Conservation (phyloP, 2,888 invertebrate species). For the Galerucella nymphaeae region DNA sequence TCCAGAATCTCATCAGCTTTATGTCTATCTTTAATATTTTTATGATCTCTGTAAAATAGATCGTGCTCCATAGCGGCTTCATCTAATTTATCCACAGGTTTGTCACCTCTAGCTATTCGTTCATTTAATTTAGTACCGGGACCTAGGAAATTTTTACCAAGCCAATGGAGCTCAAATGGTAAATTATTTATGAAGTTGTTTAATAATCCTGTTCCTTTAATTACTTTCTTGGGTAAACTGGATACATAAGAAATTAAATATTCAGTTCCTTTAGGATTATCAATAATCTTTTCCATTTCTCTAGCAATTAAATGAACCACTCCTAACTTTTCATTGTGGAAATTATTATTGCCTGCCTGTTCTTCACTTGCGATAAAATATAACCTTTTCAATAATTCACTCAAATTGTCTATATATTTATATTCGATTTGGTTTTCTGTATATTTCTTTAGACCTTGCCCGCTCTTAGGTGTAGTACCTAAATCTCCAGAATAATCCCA, state of each 20-base stretch:
- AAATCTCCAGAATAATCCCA: slow-evolving; percentile 10
- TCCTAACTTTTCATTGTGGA: too few species aligned
- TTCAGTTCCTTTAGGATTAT: slow-evolving; percentile 16
- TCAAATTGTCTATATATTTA: slow-evolving; percentile 23
- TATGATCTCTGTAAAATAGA: slow-evolving; percentile 27
- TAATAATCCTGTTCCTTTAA: slow-evolving; percentile 22
- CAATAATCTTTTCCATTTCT: slow-evolving; percentile 18
- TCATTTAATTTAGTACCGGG: too few species aligned
- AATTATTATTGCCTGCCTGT: slow-evolving; percentile 24
- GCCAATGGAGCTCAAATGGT: slow-evolving; percentile 12
- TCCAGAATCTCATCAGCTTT: slow-evolving; percentile 17
- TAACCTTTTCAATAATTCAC: slow-evolving; percentile 24
- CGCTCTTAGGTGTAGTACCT: slow-evolving; percentile 1
- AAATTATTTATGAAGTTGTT: slow-evolving; percentile 25
- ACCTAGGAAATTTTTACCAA: slow-evolving; percentile 6
- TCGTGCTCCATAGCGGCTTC: slow-evolving; percentile 16
- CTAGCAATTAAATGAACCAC: slow-evolving; percentile 24
- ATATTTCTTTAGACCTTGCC: slow-evolving; percentile 18
- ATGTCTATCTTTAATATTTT: slow-evolving; percentile 18
- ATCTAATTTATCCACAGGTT: slow-evolving; percentile 25
- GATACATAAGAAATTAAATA: slow-evolving; percentile 22
- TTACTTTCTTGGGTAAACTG: slow-evolving; percentile 21
- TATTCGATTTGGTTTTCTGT: slow-evolving; percentile 21
- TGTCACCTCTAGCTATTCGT: slow-evolving; percentile 19
- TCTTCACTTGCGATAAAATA: slow-evolving; percentile 27